Evolutionary conservation across 2,888 invertebrate species (phyloP).

Genomic region (Lycia hirtaria): DNA sequence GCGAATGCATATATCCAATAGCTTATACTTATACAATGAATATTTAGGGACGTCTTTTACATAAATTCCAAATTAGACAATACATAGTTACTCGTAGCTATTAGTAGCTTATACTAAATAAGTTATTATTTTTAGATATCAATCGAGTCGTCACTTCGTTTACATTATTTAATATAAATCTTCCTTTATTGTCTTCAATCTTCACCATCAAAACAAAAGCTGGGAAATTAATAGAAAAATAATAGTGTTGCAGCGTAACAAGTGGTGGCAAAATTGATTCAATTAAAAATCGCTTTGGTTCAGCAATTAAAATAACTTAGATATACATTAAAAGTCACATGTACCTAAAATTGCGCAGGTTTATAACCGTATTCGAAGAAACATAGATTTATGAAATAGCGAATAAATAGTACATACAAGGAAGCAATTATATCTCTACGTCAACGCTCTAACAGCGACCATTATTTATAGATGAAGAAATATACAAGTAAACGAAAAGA

Average conservation of each 20-base stretch:
- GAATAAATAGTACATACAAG: slow-evolving; percentile 47
- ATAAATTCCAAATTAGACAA: slow-evolving; percentile 56
- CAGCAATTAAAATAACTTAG: slow-evolving; percentile 64
- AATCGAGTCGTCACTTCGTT: slow-evolving; percentile 73
- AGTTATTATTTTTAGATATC: slow-evolving; percentile 78
- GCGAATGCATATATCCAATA: slow-evolving; percentile 50
- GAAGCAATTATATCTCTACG: slow-evolving; percentile 41
- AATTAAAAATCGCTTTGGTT: slow-evolving; percentile 76
- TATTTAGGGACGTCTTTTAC: slow-evolving; percentile 53
- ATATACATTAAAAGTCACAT: slow-evolving; percentile 50
- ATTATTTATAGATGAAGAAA: slow-evolving; percentile 1
- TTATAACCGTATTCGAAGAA: slow-evolving; percentile 71
- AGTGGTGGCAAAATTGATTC: slow-evolving; percentile 74
- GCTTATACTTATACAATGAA: slow-evolving; percentile 47
- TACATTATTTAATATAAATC: slow-evolving; percentile 79
- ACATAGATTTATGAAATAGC: slow-evolving; percentile 50
- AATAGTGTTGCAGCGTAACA: slow-evolving; percentile 48
- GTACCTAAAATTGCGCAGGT: slow-evolving; percentile 59
- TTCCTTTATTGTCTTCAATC: slow-evolving; percentile 84
- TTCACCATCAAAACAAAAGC: slow-evolving; percentile 75
- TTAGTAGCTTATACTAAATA: slow-evolving; percentile 72
- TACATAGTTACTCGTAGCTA: slow-evolving; percentile 55
- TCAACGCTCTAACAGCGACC: slow-evolving; percentile 29
- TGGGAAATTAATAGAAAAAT: slow-evolving; percentile 50
- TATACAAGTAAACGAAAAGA: background rate